Evolutionary conservation across 2,113 vertebrate species (phyloP).

Genomic region (Vombatus ursinus): DNA sequence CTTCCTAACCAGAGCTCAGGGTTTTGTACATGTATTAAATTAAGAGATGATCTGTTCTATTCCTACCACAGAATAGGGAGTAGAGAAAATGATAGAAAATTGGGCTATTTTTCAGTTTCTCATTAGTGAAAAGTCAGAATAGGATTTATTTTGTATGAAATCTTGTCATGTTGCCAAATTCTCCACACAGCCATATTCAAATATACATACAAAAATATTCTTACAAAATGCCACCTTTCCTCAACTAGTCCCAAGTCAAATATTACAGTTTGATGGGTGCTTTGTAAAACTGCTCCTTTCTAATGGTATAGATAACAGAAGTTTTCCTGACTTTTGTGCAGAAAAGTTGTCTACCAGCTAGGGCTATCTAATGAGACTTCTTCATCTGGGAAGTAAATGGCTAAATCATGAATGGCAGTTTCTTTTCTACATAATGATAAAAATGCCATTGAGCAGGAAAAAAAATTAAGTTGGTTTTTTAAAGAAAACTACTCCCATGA

Average conservation of each 20-base stretch:
- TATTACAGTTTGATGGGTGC: neutral
- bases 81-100: slow-evolving; percentile 1
- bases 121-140: neutral
- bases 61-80: neutral
- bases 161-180: neutral
- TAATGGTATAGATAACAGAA: neutral
- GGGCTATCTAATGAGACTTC: neutral
- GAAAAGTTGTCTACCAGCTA: neutral
- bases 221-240: neutral
- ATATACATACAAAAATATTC: slow-evolving; percentile 2
- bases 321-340: neutral
- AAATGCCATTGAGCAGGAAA: neutral
- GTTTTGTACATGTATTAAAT: neutral
- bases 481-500: neutral
- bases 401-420: neutral
- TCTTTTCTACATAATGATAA: neutral
- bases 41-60: neutral
- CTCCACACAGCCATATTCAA: neutral
- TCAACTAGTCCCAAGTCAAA: slow-evolving; percentile 8
- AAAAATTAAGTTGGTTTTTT: neutral
- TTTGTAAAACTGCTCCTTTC: slow-evolving; percentile 1
- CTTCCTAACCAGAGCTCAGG: neutral
- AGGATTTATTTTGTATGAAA: neutral
- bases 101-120: neutral
- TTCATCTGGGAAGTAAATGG: slow-evolving; percentile 17